Conservation (phyloP, 2,113 vertebrate genomes). For the Coturnix japonica region DNA sequence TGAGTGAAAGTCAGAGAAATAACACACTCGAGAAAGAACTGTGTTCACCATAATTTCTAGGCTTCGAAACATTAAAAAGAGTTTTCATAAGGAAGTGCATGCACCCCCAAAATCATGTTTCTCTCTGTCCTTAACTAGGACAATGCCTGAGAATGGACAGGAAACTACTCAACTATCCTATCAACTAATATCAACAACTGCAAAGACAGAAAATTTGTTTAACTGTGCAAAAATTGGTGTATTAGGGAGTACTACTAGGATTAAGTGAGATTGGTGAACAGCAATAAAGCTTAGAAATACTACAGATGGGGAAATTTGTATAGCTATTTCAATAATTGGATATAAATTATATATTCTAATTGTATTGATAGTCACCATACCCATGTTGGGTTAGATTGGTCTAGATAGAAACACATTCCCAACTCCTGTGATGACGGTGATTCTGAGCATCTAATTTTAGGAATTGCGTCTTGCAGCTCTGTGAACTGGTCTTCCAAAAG, state of each 20-base stretch:
- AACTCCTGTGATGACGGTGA: neutral
- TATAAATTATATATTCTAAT: neutral
- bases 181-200: neutral
- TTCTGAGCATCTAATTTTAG: neutral
- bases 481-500: neutral
- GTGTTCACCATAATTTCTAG: neutral
- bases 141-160: neutral
- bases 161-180: neutral
- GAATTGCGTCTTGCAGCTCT: accelerated
- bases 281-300: neutral
- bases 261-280: neutral
- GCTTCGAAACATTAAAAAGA: neutral
- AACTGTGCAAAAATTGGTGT: neutral
- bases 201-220: neutral
- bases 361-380: neutral
- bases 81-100: neutral
- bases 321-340: neutral
- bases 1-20: neutral
- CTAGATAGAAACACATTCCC: neutral
- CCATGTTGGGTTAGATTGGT: neutral
- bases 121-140: neutral
- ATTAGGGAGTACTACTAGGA: neutral
- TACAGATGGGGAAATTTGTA: neutral
- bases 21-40: neutral
- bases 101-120: accelerated